Conservation (phyloP, 2,113 vertebrate genomes). For the Pristiophorus japonicus region DNA sequence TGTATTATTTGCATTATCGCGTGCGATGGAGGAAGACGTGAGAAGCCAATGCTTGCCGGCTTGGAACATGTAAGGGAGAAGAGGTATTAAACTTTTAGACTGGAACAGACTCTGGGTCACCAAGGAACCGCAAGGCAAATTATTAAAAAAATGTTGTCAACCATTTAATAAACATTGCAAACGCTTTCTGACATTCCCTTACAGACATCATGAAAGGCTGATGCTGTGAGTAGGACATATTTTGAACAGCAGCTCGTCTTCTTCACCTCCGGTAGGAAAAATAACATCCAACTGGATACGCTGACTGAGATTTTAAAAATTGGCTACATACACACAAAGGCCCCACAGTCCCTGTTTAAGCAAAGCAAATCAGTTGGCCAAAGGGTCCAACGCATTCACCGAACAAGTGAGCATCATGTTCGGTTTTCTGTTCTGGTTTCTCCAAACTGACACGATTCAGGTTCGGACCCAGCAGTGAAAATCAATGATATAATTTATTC, state of each 20-base stretch:
- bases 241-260: background rate
- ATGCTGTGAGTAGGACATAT: background rate
- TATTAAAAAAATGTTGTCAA: background rate
- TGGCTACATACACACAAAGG: background rate
- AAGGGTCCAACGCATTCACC: background rate
- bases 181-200: background rate
- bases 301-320: background rate
- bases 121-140: background rate
- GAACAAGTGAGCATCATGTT: too few relatives aligned
- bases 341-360: background rate
- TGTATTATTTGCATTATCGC: background rate
- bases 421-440: too few relatives aligned
- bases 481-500: background rate
- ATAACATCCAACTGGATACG: background rate
- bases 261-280: background rate
- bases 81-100: background rate
- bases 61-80: background rate
- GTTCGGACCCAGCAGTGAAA: background rate
- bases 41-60: background rate
- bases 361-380: background rate
- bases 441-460: too few relatives aligned
- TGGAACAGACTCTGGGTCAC: background rate
- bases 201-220: too few relatives aligned
- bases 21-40: background rate
- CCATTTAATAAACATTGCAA: background rate